phyloP scores from a whole-genome alignment of 2,113 vertebrate species.

The Bettongia penicillata region DNA sequence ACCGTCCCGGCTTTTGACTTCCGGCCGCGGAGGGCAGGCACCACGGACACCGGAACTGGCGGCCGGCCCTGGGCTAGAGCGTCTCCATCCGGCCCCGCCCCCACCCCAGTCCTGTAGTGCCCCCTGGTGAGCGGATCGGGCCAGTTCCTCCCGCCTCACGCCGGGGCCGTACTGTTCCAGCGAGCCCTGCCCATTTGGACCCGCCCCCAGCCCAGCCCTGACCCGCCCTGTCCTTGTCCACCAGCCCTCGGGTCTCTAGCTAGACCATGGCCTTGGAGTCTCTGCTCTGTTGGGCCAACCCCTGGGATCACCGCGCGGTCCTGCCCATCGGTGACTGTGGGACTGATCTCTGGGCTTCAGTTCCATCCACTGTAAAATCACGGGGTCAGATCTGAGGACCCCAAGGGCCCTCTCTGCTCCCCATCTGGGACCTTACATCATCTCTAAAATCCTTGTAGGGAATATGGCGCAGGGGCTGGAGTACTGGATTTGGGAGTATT shows the following conservation, averaged over 20 bases:
- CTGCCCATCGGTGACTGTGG: neutral
- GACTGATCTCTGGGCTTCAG: neutral
- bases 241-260: neutral
- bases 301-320: neutral
- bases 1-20: neutral
- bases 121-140: neutral
- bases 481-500: neutral
- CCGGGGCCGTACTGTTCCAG: neutral
- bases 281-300: neutral
- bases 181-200: neutral
- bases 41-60: neutral
- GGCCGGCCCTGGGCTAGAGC: neutral
- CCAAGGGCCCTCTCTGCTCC: neutral
- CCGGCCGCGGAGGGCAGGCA: neutral
- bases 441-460: neutral
- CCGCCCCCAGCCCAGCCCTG: neutral
- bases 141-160: neutral
- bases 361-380: neutral
- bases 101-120: neutral
- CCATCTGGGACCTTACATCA: neutral
- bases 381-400: neutral
- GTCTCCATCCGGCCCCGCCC: neutral
- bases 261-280: neutral
- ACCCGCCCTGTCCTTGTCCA: neutral
- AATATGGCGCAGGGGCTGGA: neutral